Evolutionary conservation across 1,140 invertebrate genomes (phyloP).

Genomic region (Bombus superbus): DNA sequence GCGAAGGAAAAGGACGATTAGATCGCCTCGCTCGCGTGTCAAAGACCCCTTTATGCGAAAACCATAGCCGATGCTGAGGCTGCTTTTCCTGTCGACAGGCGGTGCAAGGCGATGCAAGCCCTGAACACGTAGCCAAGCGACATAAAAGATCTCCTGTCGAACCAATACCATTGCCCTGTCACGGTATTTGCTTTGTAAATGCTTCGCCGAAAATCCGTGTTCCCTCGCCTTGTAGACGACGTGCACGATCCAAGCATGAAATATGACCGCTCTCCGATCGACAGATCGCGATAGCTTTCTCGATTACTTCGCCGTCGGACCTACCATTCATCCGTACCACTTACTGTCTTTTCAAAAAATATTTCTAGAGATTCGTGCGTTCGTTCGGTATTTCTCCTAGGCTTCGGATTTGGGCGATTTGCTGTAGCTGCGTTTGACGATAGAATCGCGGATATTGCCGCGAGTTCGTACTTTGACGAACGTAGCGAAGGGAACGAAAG

Average conservation of each 20-base stretch:
- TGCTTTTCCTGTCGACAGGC: slow-evolving; percentile 25
- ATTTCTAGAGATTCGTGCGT: too few relatives aligned
- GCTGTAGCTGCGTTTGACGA: too few relatives aligned
- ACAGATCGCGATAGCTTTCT: not conserved
- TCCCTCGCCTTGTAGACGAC: slow-evolving; percentile 6
- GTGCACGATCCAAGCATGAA: not conserved
- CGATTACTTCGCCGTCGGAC: not conserved
- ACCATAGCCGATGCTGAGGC: slow-evolving; percentile 23
- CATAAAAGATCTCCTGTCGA: slow-evolving; percentile 52
- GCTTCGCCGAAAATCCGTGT: slow-evolving; percentile 19
- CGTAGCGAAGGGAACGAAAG: too few relatives aligned
- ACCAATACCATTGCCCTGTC: slow-evolving; percentile 35
- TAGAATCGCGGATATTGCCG: too few relatives aligned
- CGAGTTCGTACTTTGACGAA: too few relatives aligned
- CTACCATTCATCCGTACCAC: not conserved
- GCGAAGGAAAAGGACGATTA: not conserved
- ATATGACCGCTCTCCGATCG: not conserved
- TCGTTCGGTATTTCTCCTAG: too few relatives aligned
- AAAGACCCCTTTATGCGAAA: slow-evolving; percentile 23
- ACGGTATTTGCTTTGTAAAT: slow-evolving; percentile 49
- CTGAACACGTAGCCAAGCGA: not conserved
- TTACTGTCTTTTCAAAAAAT: not conserved
- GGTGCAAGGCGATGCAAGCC: slow-evolving; percentile 3
- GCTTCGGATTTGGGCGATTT: too few relatives aligned
- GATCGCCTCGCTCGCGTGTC: not conserved